Evolutionary conservation across 2,888 invertebrate genomes (phyloP), one percentile per base, ranked within the genome.

Genomic region (Drosophila eohydei): DNA sequence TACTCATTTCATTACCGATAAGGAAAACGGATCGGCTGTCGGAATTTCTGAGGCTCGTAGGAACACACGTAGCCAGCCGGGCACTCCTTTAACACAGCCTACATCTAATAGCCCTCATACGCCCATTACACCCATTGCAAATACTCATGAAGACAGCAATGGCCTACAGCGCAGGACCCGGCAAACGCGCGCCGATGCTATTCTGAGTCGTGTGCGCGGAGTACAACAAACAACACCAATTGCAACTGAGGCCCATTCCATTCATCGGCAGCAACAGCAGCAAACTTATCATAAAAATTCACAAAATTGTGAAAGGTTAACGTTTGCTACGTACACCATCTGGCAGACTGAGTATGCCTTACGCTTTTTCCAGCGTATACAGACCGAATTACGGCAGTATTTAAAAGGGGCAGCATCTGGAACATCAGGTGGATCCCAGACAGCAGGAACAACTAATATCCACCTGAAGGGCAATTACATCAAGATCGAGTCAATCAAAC

Each of bases 101-200:
- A 91, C 41, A 43, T 9, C 32, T 11, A 89, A 89, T 52, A 89
- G 91, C 43, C 89, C 91, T 9, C 56, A 51, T 34, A 67, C 69
- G 9, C 69, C 70, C 0, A 46, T 28, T 30, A 51, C 71, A 16
- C 62, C 78, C 21, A 65, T 46, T 67, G 69, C 81, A 55, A 65
- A 63, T 57, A 71, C 43, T 62, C 71, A 75, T 52, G 83, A 80
- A 21, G 79, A 81, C 76, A 79, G 78, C 46, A 77, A 46, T 68
- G 76, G 55, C 34, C 12, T 32, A 26, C 60, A 59, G 48, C 75
- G 76, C 44, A 69, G 65, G 57, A 88, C 88, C 75, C 87, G 91
- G 51, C 91, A 88, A 79, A 90, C 92, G 14, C 95, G 96, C 92
- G 95, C 95, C 92, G 96, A 96, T 95, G 96, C 96, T 93, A 96